Conservation (phyloP, 2,797 vertebrate genomes). For the Manis pentadactyla region DNA sequence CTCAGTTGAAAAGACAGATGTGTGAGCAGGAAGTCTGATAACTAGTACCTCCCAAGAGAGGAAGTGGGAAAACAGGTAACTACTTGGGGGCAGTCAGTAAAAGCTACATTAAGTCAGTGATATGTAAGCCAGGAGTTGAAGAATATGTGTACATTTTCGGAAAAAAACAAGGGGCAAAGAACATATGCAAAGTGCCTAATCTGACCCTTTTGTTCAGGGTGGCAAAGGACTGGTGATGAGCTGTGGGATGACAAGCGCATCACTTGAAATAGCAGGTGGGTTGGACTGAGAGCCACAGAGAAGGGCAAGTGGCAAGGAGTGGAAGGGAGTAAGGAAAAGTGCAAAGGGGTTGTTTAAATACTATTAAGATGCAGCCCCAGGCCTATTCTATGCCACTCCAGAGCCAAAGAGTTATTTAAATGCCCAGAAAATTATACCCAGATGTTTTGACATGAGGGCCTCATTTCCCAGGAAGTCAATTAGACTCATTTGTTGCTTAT, state of each 20-base stretch:
- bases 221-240: not conserved
- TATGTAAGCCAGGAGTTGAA: not conserved
- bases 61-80: not conserved
- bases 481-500: slow-evolving; percentile 58
- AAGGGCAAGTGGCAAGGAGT: not conserved
- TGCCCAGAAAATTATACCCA: slow-evolving; percentile 75
- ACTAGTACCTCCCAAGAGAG: not conserved
- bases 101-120: not conserved
- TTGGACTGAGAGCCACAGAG: not conserved
- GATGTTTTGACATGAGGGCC: slow-evolving; percentile 74
- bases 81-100: not conserved
- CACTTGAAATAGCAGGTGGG: not conserved
- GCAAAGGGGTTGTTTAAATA: not conserved
- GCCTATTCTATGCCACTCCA: not conserved
- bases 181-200: not conserved
- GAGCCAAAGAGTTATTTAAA: slow-evolving; percentile 67
- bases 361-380: not conserved
- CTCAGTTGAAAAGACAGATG: slow-evolving; percentile 10
- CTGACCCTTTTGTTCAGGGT: not conserved
- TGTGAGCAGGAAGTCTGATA: not conserved
- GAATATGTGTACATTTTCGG: not conserved
- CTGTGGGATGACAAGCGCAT: not conserved
- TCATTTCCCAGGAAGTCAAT: slow-evolving; percentile 74
- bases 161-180: not conserved
- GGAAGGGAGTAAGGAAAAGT: not conserved